Base-by-base conservation (phyloP, 2,113 vertebrate genomes). In the Pomatostomus ruficeps region DNA sequence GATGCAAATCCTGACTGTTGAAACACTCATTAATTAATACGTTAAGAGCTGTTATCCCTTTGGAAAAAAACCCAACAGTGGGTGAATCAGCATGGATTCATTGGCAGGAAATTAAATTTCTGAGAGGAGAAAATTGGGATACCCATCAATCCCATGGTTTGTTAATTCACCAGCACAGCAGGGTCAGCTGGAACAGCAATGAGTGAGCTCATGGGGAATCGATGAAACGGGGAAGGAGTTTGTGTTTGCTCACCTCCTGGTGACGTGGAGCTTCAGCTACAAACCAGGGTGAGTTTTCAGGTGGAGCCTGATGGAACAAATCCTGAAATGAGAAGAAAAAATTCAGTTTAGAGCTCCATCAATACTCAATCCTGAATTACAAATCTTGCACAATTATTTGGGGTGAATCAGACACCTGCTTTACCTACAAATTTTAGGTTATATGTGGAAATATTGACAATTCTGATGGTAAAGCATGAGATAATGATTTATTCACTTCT, bases 81-180 rank as follows among this genome's bases (percentile, higher is more conserved):
- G 54, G 49, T 52, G 12, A 33, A 75, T 42, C 73, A 84, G 40
- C 43, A 71, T 21, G 31, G 33, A 72, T 46, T 75, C 24, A 72
- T n/a, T 85, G 80, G 23, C 58, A 91, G 77, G 73, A 92, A 85
- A 93, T 89, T 46, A 68, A 21, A 87, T 66, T 79, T 81, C 71
- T 75, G 72, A 74, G 52, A 77, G 66, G 55, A 92, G 82, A 91
- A 87, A 94, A 87, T 91, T 46, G 65, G 66, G 81, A 79, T 76
- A 85, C 88, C 66, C 35, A 23, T 79, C 71, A 87, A 29, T 63
- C 61, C 54, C 57, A 33, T 40, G 62, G 73, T 65, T 89, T 85
- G 70, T 65, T 92, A 89, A 91, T 92, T 94, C 71, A 72, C 73
- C 71, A 68, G 49, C 87, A 85, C 82, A 95, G 93, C 49, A 76